phyloP scores from a whole-genome alignment of 2,113 vertebrate species.

The Egretta garzetta region DNA sequence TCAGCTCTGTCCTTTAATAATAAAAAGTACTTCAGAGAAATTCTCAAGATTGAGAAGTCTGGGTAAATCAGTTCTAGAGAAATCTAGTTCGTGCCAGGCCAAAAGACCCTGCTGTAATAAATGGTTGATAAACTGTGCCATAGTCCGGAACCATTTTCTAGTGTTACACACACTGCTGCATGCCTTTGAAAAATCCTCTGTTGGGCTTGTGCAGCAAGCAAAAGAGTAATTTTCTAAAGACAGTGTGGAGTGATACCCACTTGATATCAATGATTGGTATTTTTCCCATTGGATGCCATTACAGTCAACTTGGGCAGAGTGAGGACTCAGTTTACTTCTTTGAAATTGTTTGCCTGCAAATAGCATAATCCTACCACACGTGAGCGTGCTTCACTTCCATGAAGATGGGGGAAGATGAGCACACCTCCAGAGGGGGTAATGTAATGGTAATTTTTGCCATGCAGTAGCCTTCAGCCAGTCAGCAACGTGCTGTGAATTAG shows the following conservation, averaged over 20 bases:
- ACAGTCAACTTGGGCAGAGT: neutral
- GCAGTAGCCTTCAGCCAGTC: neutral
- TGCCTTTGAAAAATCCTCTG: neutral
- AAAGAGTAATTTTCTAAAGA: neutral
- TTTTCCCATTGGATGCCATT: neutral
- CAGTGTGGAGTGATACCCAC: neutral
- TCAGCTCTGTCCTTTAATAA: neutral
- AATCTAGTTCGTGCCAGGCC: neutral
- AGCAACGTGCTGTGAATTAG: neutral
- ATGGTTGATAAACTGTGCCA: neutral
- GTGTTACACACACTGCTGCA: neutral
- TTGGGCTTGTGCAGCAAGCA: neutral
- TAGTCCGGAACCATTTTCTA: neutral
- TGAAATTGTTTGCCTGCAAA: neutral
- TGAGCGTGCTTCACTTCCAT: neutral
- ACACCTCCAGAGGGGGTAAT: neutral
- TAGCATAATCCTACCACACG: neutral
- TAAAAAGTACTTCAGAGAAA: neutral
- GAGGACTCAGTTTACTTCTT: neutral
- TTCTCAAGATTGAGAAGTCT: neutral
- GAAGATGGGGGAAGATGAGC: neutral
- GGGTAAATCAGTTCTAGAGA: neutral
- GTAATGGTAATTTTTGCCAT: neutral
- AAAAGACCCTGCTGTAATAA: neutral
- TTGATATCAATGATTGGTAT: rapidly evolving